Conservation (phyloP, 2,113 vertebrate genomes). For the Dicerorhinus sumatrensis region DNA sequence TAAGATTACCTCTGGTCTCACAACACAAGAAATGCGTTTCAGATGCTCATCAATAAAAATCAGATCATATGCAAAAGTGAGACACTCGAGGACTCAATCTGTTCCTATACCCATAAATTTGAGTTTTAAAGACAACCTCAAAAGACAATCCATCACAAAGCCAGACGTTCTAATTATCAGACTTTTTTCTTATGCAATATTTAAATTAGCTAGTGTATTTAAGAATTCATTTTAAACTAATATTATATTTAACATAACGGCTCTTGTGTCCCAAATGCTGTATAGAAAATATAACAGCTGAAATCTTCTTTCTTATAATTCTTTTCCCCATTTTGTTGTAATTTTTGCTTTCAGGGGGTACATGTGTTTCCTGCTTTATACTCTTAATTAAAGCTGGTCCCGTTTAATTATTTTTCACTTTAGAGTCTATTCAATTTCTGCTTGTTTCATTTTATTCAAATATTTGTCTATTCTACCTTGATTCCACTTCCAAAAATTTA, state of each 20-base stretch:
- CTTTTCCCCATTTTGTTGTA: neutral
- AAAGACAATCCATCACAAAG: neutral
- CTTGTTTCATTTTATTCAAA: neutral
- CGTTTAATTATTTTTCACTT: neutral
- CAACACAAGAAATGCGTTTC: neutral
- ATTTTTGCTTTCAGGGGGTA: neutral
- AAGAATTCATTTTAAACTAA: neutral
- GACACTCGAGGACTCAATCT: rapidly evolving
- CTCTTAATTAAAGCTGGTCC: neutral
- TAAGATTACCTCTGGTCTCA: neutral
- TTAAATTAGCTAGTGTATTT: neutral
- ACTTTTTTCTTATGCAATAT: neutral
- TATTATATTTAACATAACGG: neutral
- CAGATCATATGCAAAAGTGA: neutral
- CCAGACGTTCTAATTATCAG: neutral
- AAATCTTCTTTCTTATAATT: neutral
- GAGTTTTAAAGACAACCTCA: neutral
- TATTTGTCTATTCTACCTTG: neutral
- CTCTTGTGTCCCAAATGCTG: neutral
- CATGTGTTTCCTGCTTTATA: neutral
- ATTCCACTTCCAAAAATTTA: neutral
- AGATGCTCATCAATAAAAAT: neutral
- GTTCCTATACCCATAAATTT: neutral
- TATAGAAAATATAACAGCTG: neutral
- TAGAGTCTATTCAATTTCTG: neutral